phyloP scores from a whole-genome alignment of 1,140 invertebrate genomes.

The Drosophila leontia region DNA sequence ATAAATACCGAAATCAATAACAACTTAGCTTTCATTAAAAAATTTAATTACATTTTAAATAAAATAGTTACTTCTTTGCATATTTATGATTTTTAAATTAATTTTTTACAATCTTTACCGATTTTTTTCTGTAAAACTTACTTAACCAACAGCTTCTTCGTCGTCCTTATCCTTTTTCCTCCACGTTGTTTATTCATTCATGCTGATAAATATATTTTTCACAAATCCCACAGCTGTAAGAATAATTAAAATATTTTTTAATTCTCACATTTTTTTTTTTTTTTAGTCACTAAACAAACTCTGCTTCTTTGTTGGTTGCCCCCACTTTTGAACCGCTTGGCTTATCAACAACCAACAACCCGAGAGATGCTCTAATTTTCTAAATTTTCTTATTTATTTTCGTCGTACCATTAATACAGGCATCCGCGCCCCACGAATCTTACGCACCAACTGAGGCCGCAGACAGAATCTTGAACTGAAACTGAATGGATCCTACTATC shows the following conservation, averaged over 20 bases:
- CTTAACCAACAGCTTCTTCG: conserved; percentile 15
- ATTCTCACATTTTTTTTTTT: background rate
- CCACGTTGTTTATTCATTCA: conserved; percentile 15
- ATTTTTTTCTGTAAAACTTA: background rate
- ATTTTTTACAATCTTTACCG: background rate
- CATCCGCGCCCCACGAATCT: conserved; percentile 69
- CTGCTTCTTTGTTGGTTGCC: background rate
- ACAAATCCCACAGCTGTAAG: conserved; percentile 22
- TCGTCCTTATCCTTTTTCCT: conserved; percentile 5
- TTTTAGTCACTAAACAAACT: conserved; percentile 15
- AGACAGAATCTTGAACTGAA: conserved; percentile 37
- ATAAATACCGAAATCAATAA: no score
- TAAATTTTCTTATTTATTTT: conserved; percentile 35
- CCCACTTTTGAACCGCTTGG: conserved; percentile 25
- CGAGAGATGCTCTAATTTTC: conserved; percentile 47
- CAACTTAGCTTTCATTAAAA: background rate
- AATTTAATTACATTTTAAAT: background rate
- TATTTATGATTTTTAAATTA: background rate
- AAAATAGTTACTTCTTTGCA: background rate
- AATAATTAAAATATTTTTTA: background rate
- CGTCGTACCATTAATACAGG: conserved; percentile 26
- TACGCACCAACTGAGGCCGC: conserved; percentile 70
- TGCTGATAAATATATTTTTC: conserved; percentile 6
- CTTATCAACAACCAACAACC: conserved; percentile 29
- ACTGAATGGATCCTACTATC: conserved; percentile 44